Conservation (phyloP, 2,888 invertebrate genomes). For the Epinotia nisella region DNA sequence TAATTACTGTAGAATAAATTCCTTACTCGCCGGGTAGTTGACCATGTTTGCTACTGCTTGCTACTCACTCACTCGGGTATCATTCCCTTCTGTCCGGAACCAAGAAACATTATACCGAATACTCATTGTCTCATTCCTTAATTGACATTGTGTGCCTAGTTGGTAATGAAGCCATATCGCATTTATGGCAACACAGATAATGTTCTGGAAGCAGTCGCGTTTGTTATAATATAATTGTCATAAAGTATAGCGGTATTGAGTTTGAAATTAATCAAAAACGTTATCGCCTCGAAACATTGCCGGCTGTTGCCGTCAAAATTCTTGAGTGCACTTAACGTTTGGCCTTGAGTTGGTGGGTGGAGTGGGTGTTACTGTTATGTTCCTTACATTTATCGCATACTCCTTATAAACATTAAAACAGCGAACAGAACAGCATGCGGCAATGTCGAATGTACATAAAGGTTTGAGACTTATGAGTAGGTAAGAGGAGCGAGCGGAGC, state of each 20-base stretch:
- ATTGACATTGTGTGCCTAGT: neutral
- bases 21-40: neutral
- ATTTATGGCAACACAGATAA: neutral
- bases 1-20: constrained; percentile 28
- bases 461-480: neutral
- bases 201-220: neutral
- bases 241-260: neutral
- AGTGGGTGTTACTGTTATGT: neutral
- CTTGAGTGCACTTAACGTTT: neutral
- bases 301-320: too few species aligned
- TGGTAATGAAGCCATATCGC: too few species aligned
- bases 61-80: neutral
- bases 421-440: neutral
- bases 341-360: neutral
- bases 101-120: neutral
- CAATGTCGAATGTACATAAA: neutral
- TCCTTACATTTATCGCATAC: neutral
- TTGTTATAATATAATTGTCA: too few species aligned
- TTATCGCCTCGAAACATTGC: neutral
- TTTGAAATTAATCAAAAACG: neutral
- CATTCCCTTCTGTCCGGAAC: neutral
- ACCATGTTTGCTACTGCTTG: neutral
- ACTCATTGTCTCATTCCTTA: too few species aligned
- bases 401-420: neutral
- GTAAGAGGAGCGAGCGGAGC: constrained; percentile 19